Evolutionary conservation across 2,888 invertebrate genomes (phyloP).

Genomic region (Perdita meconis): DNA sequence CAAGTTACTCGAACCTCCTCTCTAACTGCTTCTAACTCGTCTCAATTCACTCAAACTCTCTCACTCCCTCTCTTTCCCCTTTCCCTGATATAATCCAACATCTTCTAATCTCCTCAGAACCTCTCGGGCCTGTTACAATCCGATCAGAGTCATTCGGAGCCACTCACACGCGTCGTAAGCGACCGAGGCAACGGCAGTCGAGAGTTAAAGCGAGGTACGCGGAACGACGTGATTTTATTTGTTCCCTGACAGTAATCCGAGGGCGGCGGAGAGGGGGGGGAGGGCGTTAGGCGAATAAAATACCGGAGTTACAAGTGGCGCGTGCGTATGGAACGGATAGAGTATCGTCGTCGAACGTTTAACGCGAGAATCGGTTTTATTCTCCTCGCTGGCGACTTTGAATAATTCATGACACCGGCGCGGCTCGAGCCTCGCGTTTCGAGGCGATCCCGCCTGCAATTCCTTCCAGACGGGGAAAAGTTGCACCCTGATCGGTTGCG

Average conservation of each 20-base stretch:
- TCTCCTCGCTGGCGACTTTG: conserved; percentile 49
- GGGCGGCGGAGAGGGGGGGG: too few relatives aligned
- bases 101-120: too few relatives aligned
- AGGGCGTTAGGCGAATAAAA: conserved; percentile 39
- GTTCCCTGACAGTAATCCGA: conserved; percentile 10
- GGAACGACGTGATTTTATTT: conserved; percentile 15
- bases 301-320: conserved; percentile 42
- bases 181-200: too few relatives aligned
- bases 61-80: too few relatives aligned
- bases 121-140: too few relatives aligned
- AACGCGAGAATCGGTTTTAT: conserved; percentile 64
- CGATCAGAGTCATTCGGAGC: too few relatives aligned
- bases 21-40: too few relatives aligned
- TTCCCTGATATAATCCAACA: too few relatives aligned
- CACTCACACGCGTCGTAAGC: too few relatives aligned
- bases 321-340: conserved; percentile 40
- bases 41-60: too few relatives aligned
- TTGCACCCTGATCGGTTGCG: conserved; percentile 51
- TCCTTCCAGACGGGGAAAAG: conserved; percentile 44
- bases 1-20: too few relatives aligned
- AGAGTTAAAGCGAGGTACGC: background rate
- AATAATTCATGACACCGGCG: conserved; percentile 57
- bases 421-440: conserved; percentile 38
- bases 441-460: conserved; percentile 39
- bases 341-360: conserved; percentile 57